Percentiles rank a stretch among this genome's conserved stretches.
Conservation (phyloP, 2,888 invertebrate genomes). For the Amiota mariae region DNA sequence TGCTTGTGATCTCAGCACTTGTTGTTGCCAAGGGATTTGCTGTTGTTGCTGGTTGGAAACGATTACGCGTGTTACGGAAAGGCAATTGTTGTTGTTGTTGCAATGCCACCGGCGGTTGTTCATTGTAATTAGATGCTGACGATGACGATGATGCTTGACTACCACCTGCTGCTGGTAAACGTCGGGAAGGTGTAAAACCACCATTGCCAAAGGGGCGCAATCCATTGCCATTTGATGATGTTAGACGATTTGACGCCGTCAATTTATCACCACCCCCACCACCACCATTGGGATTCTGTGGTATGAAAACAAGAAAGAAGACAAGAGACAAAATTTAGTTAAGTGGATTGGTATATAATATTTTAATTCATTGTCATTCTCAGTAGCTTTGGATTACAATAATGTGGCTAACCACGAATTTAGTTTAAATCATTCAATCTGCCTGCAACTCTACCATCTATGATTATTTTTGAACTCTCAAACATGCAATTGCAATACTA, state of each 20-base stretch:
- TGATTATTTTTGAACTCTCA: constrained; percentile 18
- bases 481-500: not conserved
- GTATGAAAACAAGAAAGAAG: no score
- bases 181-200: constrained; percentile 62
- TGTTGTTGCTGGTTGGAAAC: constrained; percentile 65
- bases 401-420: not conserved
- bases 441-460: not conserved
- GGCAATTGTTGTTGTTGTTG: constrained; percentile 59
- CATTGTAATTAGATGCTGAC: constrained; percentile 15
- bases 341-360: not conserved
- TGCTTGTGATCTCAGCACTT: constrained; percentile 44
- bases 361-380: constrained; percentile 32
- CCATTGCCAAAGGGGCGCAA: constrained; percentile 59
- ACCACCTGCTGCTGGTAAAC: constrained; percentile 53
- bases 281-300: constrained; percentile 41
- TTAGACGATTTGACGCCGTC: constrained; percentile 53
- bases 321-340: not conserved
- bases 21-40: constrained; percentile 51
- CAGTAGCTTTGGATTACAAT: constrained; percentile 13
- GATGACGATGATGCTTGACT: constrained; percentile 34
- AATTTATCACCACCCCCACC: not conserved
- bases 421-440: not conserved
- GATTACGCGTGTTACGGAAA: constrained; percentile 66
- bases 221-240: constrained; percentile 39
- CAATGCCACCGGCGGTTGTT: constrained; percentile 43